Conservation (phyloP, 2,797 vertebrate species). For the Cyclura pinguis region DNA sequence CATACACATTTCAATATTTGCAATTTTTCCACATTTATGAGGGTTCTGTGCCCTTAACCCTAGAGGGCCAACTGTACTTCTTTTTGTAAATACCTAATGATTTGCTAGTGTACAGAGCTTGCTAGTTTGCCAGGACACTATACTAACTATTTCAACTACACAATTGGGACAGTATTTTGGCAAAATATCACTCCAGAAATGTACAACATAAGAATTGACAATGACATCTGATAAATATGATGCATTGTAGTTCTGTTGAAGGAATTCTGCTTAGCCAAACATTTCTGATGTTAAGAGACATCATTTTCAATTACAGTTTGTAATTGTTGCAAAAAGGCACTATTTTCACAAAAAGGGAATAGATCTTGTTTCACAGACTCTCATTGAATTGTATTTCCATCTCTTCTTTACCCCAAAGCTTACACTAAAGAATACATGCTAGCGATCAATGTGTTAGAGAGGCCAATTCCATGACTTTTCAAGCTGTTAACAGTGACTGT, state of each 20-base stretch:
- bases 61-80: too few species aligned
- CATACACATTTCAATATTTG: too few species aligned
- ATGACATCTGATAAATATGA: background rate
- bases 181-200: background rate
- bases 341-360: background rate
- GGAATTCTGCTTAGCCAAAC: background rate
- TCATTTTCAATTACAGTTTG: background rate
- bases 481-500: conserved; percentile 14
- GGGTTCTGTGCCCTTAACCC: too few species aligned
- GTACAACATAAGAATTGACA: background rate
- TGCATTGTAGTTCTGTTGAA: background rate
- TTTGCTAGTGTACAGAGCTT: background rate
- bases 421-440: conserved; percentile 8
- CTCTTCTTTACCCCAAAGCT: background rate
- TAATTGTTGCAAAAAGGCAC: conserved; percentile 5
- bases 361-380: conserved; percentile 2
- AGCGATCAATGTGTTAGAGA: conserved; percentile 31
- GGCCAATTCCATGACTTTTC: conserved; percentile 20
- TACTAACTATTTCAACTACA: background rate
- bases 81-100: background rate
- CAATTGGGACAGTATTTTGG: background rate
- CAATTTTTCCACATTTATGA: too few species aligned
- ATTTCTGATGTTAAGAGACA: background rate
- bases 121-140: background rate
- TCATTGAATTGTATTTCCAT: conserved; percentile 13